Percentiles rank a stretch among this genome's conserved stretches.
Conservation (phyloP, 2,113 vertebrate species). For the Anhinga rufa region DNA sequence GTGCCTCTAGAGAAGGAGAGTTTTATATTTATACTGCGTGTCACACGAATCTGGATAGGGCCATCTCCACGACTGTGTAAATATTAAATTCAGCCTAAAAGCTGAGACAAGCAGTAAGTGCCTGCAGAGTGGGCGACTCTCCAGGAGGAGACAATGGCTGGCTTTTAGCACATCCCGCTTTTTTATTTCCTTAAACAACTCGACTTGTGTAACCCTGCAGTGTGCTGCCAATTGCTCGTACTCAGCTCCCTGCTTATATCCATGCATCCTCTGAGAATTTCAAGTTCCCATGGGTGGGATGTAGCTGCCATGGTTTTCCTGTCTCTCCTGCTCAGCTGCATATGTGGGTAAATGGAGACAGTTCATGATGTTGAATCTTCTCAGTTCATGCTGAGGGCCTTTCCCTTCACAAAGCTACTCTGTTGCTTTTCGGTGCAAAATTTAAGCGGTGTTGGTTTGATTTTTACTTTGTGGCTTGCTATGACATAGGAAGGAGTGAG, state of each 20-base stretch:
- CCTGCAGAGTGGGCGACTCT: not conserved
- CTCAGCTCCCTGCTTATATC: not conserved
- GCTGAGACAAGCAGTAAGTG: slow-evolving; percentile 1
- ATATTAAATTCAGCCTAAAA: not conserved
- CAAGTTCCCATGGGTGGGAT: not conserved
- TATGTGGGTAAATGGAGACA: not conserved
- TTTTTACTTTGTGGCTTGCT: not conserved
- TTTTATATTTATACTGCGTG: not conserved
- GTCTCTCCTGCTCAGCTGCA: not conserved
- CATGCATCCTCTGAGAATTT: not conserved
- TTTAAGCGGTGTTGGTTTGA: not conserved
- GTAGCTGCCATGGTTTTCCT: not conserved
- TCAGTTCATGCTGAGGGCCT: not conserved
- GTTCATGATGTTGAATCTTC: not conserved
- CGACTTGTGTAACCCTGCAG: not conserved
- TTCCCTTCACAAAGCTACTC: not conserved
- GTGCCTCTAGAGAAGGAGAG: not conserved
- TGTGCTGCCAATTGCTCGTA: not conserved
- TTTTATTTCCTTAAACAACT: slow-evolving; percentile 24
- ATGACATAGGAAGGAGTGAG: not conserved
- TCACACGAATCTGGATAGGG: not conserved
- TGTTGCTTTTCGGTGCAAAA: not conserved
- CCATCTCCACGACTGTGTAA: not conserved
- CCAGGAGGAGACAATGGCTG: slow-evolving; percentile 43
- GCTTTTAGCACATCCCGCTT: not conserved